A percentile compares a stretch with the other conserved stretches of the same genome.
Conservation (phyloP, 2,888 invertebrate species). For the Drosophila longiperda region DNA sequence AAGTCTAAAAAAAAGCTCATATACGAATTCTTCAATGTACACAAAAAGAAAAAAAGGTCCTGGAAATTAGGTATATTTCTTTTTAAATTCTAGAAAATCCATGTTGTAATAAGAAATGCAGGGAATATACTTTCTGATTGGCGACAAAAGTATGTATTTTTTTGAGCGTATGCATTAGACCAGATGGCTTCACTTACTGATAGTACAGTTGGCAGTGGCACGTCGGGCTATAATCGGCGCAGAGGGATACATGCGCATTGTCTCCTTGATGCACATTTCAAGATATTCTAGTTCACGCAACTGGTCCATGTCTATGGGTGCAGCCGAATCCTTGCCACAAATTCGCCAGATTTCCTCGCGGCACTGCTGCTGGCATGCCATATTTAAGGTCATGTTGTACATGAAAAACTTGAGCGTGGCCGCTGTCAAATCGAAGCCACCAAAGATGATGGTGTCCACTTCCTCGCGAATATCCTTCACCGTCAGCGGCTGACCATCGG, state of each 20-base stretch:
- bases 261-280: constrained; percentile 77
- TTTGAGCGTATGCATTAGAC: no score
- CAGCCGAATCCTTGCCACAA: constrained; percentile 55
- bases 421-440: constrained; percentile 74
- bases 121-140: not conserved
- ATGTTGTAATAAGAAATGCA: not conserved
- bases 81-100: not conserved
- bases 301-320: constrained; percentile 52
- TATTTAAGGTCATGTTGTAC: constrained; percentile 70
- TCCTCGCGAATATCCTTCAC: constrained; percentile 66
- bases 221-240: constrained; percentile 60
- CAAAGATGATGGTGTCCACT: constrained; percentile 69
- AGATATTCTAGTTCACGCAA: constrained; percentile 61
- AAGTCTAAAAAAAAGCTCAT: not conserved
- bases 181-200: constrained; percentile 43
- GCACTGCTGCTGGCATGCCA: constrained; percentile 63
- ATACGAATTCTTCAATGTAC: not conserved
- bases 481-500: constrained; percentile 45
- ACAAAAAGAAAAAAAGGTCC: not conserved
- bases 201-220: constrained; percentile 60
- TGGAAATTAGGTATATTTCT: not conserved
- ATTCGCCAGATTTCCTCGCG: constrained; percentile 64
- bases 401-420: constrained; percentile 62
- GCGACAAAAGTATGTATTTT: not conserved
- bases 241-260: constrained; percentile 70